Conservation (phyloP, 2,797 vertebrate species). For the Cercopithecus petaurista region DNA sequence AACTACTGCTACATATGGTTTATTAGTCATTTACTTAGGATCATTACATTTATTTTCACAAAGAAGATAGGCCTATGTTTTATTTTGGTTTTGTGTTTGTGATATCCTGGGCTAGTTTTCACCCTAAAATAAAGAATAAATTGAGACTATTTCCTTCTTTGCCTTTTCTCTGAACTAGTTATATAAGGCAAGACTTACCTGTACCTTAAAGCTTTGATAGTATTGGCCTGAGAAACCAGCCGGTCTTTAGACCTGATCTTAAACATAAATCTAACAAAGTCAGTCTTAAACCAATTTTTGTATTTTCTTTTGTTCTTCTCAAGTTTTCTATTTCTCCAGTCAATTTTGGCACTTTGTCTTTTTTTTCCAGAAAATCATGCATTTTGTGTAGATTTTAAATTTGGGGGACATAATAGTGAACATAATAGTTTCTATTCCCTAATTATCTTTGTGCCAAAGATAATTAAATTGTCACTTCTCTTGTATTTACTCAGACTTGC, state of each 20-base stretch:
- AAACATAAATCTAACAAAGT: not conserved
- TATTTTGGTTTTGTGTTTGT: not conserved
- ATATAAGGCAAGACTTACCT: not conserved
- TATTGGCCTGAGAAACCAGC: not conserved
- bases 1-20: not conserved
- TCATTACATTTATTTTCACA: not conserved
- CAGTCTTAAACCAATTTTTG: not conserved
- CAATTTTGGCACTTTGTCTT: not conserved
- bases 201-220: not conserved
- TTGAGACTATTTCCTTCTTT: not conserved
- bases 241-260: not conserved
- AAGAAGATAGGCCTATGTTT: not conserved
- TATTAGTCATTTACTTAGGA: not conserved
- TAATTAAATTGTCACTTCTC: not conserved
- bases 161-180: not conserved
- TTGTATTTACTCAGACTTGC: not conserved
- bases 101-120: not conserved
- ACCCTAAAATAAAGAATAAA: not conserved
- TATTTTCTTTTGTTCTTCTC: not conserved
- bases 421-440: not conserved
- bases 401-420: not conserved
- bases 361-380: not conserved
- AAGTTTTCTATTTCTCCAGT: not conserved
- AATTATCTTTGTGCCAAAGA: not conserved
- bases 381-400: not conserved